A percentile compares a stretch with the other conserved stretches of the same genome.
Conservation (phyloP, 2,888 invertebrate species). For the Criorhina ranunculi region DNA sequence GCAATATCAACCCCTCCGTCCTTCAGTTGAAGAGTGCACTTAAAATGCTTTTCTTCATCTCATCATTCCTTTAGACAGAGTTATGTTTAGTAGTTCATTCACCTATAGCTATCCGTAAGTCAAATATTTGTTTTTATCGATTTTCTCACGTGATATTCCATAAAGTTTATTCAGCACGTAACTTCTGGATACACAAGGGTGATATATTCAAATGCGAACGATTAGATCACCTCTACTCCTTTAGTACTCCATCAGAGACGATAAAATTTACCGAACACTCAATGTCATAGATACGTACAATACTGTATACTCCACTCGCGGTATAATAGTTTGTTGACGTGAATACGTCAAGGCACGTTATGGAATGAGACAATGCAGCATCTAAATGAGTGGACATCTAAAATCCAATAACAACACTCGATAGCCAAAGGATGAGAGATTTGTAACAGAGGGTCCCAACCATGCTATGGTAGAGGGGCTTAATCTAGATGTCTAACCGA, state of each 20-base stretch:
- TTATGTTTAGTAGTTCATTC: conserved; percentile 4
- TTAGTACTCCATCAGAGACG: conserved; percentile 8
- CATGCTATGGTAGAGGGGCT: no score
- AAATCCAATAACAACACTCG: no score
- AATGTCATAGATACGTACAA: background rate
- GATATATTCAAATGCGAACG: no score
- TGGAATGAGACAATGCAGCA: no score
- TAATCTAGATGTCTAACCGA: no score
- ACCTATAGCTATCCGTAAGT: background rate
- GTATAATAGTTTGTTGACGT: no score
- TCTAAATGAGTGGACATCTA: no score
- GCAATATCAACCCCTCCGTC: background rate
- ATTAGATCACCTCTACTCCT: background rate
- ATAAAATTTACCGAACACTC: conserved; percentile 17
- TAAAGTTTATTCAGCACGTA: background rate
- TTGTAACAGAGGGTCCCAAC: no score
- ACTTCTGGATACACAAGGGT: background rate
- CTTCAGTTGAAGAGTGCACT: conserved; percentile 5
- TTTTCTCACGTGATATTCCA: background rate
- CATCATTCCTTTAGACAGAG: no score
- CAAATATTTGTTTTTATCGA: background rate
- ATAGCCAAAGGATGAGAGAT: no score
- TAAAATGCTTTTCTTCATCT: conserved; percentile 16
- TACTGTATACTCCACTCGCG: no score
- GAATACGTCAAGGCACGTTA: no score